These are phyloP conservation scores for Cyrtodaria siliqua DNA, from an alignment of 2,888 invertebrate species.

Conservation along the genomic window DNA sequence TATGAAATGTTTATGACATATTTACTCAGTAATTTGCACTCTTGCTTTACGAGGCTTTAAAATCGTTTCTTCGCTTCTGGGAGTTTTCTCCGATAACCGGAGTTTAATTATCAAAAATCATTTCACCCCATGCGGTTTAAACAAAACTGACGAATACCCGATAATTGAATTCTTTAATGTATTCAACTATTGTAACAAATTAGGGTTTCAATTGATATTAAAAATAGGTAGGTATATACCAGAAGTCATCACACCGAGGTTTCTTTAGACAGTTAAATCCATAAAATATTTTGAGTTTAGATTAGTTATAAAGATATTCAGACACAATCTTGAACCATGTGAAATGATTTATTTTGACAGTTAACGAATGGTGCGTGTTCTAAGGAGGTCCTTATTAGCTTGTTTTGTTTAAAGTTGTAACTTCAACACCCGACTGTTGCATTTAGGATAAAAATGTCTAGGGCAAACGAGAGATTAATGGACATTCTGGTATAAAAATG, in stretches of 20 bases:
- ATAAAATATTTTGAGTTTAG: constrained; percentile 18
- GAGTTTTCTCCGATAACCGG: too few relatives aligned
- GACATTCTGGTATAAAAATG: too few relatives aligned
- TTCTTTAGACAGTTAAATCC: constrained; percentile 27
- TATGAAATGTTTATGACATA: constrained; percentile 23
- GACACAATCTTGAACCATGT: constrained; percentile 15
- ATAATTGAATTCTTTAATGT: too few relatives aligned
- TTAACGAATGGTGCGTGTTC: constrained; percentile 49
- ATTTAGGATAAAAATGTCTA: too few relatives aligned
- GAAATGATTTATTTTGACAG: constrained; percentile 59
- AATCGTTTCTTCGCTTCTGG: too few relatives aligned
- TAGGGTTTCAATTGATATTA: constrained; percentile 14
- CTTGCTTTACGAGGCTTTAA: too few relatives aligned
- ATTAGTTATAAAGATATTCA: constrained; percentile 24
- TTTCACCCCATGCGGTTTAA: constrained; percentile 31
- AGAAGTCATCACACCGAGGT: too few relatives aligned
- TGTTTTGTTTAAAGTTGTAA: constrained; percentile 22
- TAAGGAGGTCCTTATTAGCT: constrained; percentile 35
- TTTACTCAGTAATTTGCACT: constrained; percentile 34
- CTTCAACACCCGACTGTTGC: too few relatives aligned
- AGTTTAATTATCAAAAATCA: neutral
- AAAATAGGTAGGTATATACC: constrained; percentile 6
- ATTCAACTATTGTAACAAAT: constrained; percentile 9
- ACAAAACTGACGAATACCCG: neutral
- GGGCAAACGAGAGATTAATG: too few relatives aligned